Percentiles rank a stretch among this genome's conserved stretches.
Evolutionary conservation across 2,888 invertebrate species (phyloP).

Genomic region (Heteropelma amictum): DNA sequence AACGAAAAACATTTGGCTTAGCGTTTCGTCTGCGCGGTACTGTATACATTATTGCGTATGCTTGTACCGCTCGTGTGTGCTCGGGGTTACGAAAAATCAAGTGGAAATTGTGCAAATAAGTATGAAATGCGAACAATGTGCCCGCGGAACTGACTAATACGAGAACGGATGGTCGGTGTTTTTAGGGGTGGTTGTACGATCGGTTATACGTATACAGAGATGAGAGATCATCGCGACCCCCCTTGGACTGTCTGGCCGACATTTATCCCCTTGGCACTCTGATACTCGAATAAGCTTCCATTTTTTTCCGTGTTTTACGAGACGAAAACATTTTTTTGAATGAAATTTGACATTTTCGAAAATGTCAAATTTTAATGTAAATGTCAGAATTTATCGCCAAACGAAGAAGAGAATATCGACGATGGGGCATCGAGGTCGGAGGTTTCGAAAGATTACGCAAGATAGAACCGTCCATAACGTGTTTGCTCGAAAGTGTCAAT

Average conservation of each 20-base stretch:
- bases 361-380: not conserved
- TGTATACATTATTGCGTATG: conserved; percentile 23
- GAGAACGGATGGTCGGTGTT: conserved; percentile 59
- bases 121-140: conserved; percentile 77
- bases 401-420: conserved; percentile 1
- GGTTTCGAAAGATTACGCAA: conserved; percentile 66
- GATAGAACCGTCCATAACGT: conserved; percentile 72
- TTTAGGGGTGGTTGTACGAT: conserved; percentile 17
- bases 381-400: not conserved
- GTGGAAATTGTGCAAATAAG: conserved; percentile 77
- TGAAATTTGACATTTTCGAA: too few species aligned
- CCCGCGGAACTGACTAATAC: conserved; percentile 74
- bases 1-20: conserved; percentile 62
- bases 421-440: conserved; percentile 18
- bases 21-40: conserved; percentile 26
- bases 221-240: conserved; percentile 40
- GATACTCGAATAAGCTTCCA: conserved; percentile 13
- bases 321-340: too few species aligned
- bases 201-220: conserved; percentile 2
- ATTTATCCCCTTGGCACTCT: conserved; percentile 19
- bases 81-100: conserved; percentile 66
- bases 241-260: conserved; percentile 11
- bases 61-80: not conserved
- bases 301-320: conserved; percentile 12
- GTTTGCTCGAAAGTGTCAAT: conserved; percentile 59